Percentiles rank a stretch among this genome's conserved stretches.
Evolutionary conservation across 2,797 vertebrate genomes (phyloP).

Genomic region (Macropus fuliginosus): DNA sequence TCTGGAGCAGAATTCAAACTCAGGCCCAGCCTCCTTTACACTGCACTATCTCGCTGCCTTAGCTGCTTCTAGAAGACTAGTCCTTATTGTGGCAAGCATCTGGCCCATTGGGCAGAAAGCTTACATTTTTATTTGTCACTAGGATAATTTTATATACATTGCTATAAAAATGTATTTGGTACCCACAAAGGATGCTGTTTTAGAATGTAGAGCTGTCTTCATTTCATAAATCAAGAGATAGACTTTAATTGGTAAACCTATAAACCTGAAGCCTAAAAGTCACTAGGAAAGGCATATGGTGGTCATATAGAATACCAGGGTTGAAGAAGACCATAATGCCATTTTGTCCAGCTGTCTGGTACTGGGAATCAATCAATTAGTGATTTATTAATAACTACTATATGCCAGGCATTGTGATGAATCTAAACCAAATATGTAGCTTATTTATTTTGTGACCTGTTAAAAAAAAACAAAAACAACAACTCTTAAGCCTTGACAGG

Average conservation of each 20-base stretch:
- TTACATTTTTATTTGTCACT: conserved; percentile 3
- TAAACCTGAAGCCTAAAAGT: conserved; percentile 18
- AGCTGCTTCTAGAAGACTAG: neutral
- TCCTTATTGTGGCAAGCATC: conserved; percentile 10
- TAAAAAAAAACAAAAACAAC: too few relatives aligned
- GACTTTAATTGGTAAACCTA: conserved; percentile 2
- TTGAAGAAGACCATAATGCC: neutral
- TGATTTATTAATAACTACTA: too few relatives aligned
- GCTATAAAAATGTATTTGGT: conserved; percentile 46
- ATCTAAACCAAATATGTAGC: too few relatives aligned
- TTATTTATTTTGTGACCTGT: too few relatives aligned
- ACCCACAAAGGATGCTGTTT: neutral
- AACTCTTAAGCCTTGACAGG: too few relatives aligned
- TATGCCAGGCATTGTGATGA: too few relatives aligned
- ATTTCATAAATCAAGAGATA: conserved; percentile 38
- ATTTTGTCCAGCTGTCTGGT: neutral
- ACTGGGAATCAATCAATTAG: neutral
- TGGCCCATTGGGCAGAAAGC: neutral
- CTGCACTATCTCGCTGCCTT: too few relatives aligned
- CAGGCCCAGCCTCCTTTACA: too few relatives aligned
- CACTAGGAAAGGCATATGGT: conserved; percentile 24
- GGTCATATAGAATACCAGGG: conserved; percentile 20
- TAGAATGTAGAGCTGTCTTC: conserved; percentile 24
- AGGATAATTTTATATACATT: neutral
- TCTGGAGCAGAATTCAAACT: too few relatives aligned